These are phyloP conservation scores for Drosophila algonquin DNA, from an alignment of 2,888 invertebrate genomes.

Conservation along the genomic window DNA sequence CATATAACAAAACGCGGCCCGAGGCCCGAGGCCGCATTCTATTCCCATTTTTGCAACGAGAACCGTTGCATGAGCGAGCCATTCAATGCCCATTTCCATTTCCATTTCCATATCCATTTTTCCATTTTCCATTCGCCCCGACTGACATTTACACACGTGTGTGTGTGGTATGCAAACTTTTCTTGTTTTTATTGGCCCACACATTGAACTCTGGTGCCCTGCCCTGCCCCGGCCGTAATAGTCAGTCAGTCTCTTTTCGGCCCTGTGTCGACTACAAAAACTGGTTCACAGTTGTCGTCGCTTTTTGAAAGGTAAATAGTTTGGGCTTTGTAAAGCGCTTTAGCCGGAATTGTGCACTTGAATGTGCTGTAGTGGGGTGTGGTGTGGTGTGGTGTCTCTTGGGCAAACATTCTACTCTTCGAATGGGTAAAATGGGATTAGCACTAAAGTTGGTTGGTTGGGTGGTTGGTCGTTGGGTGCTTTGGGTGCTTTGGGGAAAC, in stretches of 20 bases:
- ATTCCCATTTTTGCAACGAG: neutral
- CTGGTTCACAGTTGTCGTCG: neutral
- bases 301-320: constrained; percentile 37
- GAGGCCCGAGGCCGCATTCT: neutral
- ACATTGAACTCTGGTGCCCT: constrained; percentile 36
- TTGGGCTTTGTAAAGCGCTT: constrained; percentile 38
- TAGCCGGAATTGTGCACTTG: constrained; percentile 29
- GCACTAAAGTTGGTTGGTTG: neutral
- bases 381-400: neutral
- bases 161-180: neutral
- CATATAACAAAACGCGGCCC: neutral
- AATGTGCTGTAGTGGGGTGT: neutral
- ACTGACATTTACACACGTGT: neutral
- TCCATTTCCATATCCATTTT: neutral
- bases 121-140: neutral
- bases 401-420: neutral
- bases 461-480: too few species aligned
- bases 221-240: constrained; percentile 7
- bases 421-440: neutral
- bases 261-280: constrained; percentile 20
- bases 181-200: constrained; percentile 30
- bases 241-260: constrained; percentile 17
- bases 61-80: neutral
- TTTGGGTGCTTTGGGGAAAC: neutral
- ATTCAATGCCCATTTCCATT: neutral